These are phyloP conservation scores for Vimba vimba DNA, from an alignment of 2,113 vertebrate species.

Conservation along the genomic window DNA sequence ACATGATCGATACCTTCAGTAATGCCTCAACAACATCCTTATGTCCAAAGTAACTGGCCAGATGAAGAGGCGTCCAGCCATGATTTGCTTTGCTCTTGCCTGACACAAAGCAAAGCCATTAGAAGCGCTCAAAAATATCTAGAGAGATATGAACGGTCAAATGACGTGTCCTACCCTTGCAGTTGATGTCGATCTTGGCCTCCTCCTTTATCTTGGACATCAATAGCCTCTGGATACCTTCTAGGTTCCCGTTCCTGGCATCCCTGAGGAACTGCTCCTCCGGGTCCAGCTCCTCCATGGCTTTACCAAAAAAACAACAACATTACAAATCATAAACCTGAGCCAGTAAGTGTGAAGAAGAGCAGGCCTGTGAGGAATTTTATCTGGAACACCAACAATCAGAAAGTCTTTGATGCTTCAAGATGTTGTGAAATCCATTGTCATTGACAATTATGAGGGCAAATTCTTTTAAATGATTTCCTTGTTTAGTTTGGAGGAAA, in stretches of 20 bases:
- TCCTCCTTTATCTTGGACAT: constrained; percentile 75
- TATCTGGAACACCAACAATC: not conserved
- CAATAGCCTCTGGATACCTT: constrained; percentile 83
- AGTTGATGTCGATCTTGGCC: constrained; percentile 86
- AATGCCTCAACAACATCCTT: constrained; percentile 87
- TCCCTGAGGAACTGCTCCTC: constrained; percentile 89
- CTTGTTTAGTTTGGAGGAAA: constrained; percentile 13
- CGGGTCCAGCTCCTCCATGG: constrained; percentile 78
- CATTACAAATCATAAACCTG: not conserved
- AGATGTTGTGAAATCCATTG: too few species aligned
- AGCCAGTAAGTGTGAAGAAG: not conserved
- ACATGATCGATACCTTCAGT: constrained; percentile 79
- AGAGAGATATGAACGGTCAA: not conserved
- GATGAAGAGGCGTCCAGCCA: constrained; percentile 95
- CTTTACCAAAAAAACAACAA: constrained; percentile 28
- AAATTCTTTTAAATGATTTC: constrained; percentile 39
- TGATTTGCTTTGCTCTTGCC: constrained; percentile 94
- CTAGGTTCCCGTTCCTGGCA: constrained; percentile 88
- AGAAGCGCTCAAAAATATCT: not conserved
- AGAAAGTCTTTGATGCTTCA: too few species aligned
- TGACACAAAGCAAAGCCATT: constrained; percentile 61
- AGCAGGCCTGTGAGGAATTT: not conserved
- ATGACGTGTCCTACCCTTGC: constrained; percentile 84
- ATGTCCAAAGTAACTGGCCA: constrained; percentile 97
- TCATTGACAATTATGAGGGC: too few species aligned